Percentiles rank a stretch among this genome's conserved stretches.
Conservation (phyloP, 92 coral and sea anemone genomes). For the Epizoanthus scotinus region DNA sequence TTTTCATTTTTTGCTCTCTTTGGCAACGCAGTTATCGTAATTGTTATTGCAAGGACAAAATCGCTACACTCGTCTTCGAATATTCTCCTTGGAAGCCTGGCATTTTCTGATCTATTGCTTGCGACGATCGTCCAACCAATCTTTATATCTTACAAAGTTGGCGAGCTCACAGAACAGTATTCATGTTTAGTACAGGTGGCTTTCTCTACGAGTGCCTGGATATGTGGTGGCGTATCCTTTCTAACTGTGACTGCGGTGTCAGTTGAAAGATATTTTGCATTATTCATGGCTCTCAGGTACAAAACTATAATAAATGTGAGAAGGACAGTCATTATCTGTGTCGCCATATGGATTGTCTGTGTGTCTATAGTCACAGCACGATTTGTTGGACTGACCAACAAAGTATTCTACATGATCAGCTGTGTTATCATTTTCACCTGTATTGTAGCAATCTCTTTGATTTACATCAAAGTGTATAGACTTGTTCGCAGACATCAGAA, state of each 20-base stretch:
- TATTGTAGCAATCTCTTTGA: slow-evolving; percentile 38
- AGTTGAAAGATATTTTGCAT: slow-evolving; percentile 59
- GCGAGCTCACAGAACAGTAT: slow-evolving; percentile 52
- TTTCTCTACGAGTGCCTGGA: slow-evolving; percentile 65
- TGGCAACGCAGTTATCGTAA: slow-evolving; percentile 47
- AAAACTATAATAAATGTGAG: slow-evolving; percentile 37
- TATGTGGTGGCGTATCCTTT: slow-evolving; percentile 59
- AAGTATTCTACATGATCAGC: slow-evolving; percentile 36
- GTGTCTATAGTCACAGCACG: slow-evolving; percentile 51
- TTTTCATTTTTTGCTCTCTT: slow-evolving; percentile 48
- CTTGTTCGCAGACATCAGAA: slow-evolving; percentile 58
- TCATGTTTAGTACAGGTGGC: slow-evolving; percentile 52
- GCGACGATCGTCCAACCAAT: slow-evolving; percentile 56
- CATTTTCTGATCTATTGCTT: slow-evolving; percentile 52
- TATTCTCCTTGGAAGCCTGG: slow-evolving; percentile 61
- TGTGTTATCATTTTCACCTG: slow-evolving; percentile 44
- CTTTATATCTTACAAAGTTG: slow-evolving; percentile 56
- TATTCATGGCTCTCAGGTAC: slow-evolving; percentile 58
- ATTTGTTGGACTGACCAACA: slow-evolving; percentile 47
- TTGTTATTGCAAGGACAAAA: slow-evolving; percentile 48
- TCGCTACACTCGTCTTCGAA: slow-evolving; percentile 61
- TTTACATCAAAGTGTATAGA: slow-evolving; percentile 50
- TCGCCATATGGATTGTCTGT: slow-evolving; percentile 45
- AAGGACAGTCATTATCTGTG: slow-evolving; percentile 37
- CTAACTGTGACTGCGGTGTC: slow-evolving; percentile 60